Evolutionary conservation across 53 echinoderm and acorn worm species (phyloP).

Genomic region (Zoroaster sp.): DNA sequence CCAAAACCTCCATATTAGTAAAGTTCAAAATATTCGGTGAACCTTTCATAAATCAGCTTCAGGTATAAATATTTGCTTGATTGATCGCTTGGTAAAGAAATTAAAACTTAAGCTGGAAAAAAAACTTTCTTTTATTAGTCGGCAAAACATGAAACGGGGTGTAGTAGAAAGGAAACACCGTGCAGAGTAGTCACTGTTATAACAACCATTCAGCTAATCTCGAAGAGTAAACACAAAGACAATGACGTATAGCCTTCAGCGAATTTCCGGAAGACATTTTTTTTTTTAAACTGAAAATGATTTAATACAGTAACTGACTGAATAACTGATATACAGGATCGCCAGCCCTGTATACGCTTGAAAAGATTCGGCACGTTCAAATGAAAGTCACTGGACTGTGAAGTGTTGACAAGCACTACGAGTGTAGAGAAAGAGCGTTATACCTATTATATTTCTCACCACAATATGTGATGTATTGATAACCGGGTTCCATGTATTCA

Average conservation of each 20-base stretch:
- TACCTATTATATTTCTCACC: background rate
- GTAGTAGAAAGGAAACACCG: background rate
- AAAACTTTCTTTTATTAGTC: background rate
- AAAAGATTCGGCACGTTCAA: background rate
- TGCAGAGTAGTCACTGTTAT: background rate
- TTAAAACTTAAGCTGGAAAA: background rate
- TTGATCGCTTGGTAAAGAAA: background rate
- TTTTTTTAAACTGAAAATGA: background rate
- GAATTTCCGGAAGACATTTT: background rate
- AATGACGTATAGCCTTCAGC: background rate
- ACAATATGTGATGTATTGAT: background rate
- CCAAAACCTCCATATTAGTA: background rate
- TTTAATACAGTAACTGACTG: background rate
- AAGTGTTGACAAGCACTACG: background rate
- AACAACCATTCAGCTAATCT: background rate
- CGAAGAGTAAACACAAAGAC: background rate
- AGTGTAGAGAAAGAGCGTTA: background rate
- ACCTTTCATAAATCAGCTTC: background rate
- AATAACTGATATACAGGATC: background rate
- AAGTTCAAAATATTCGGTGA: background rate
- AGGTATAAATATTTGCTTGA: background rate
- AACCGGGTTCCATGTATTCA: background rate
- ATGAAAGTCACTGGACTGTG: background rate
- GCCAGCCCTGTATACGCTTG: background rate
- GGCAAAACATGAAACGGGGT: conserved; percentile 14